Base-by-base conservation (phyloP, 64 coral and sea anemone species). In the Exaiptasia diaphana region DNA sequence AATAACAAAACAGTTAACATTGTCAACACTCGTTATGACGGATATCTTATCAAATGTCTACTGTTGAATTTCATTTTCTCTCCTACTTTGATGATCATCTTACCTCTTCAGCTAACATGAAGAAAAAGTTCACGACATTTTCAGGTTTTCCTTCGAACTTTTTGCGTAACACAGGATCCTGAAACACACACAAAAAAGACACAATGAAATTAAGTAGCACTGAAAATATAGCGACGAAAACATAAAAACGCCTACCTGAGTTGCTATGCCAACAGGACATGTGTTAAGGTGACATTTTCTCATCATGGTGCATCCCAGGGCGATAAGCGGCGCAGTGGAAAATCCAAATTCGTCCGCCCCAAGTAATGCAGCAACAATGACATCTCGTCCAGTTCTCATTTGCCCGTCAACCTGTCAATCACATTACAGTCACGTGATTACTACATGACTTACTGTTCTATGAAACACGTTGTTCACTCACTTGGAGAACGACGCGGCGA, bases 31-130 rank as follows among this genome's bases (percentile, higher is more conserved):
- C n/a, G n/a, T n/a, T n/a, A n/a, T n/a, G n/a, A n/a, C n/a, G n/a
- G n/a, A n/a, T n/a, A n/a, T n/a, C n/a, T n/a, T n/a, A n/a, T n/a
- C n/a, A n/a, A n/a, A n/a, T n/a, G n/a, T n/a, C n/a, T n/a, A n/a
- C n/a, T n/a, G n/a, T n/a, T n/a, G n/a, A n/a, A n/a, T n/a, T n/a
- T n/a, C n/a, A n/a, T n/a, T n/a, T n/a, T n/a, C n/a, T n/a, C n/a
- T n/a, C n/a, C n/a, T n/a, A n/a, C n/a, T n/a, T n/a, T n/a, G n/a
- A n/a, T n/a, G n/a, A n/a, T n/a, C n/a, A n/a, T n/a, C 61, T 74
- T 79, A 91, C 93, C 93, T 97, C 93, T 49, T 97, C 93, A 38
- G 93, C 93, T 18, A 97, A 20, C 93, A 97, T 97, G 35, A 97
- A 97, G 52, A 97, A 91, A 79, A 80, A 97, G 54, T 97, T 97